These are phyloP conservation scores for Tiliacea citrago DNA, from an alignment of 2,888 invertebrate genomes.

Conservation along the genomic window DNA sequence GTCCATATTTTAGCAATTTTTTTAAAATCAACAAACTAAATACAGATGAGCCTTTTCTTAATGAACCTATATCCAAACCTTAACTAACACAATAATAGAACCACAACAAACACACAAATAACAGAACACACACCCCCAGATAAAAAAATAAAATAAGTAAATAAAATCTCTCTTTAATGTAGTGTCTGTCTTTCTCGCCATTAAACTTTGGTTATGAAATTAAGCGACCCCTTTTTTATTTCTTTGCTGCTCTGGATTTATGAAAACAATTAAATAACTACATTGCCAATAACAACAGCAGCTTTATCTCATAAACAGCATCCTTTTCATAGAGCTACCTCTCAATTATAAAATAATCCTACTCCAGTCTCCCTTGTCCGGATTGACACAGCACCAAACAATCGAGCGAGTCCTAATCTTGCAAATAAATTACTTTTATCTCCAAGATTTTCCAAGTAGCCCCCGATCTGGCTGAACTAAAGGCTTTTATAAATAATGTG, in stretches of 20 bases:
- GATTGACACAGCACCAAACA: conserved; percentile 42
- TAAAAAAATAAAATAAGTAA: no score
- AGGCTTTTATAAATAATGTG: conserved; percentile 61
- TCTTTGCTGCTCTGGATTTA: background rate
- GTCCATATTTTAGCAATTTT: no score
- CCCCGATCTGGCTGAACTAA: conserved; percentile 47
- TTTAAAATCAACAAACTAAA: background rate
- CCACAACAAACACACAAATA: no score
- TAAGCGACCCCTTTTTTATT: background rate
- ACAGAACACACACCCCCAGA: no score
- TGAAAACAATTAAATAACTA: background rate
- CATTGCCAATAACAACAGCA: background rate
- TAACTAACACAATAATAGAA: no score
- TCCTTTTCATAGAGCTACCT: background rate
- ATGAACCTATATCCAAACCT: background rate
- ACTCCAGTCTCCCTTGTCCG: background rate
- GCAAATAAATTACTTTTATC: conserved; percentile 84
- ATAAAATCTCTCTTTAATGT: background rate
- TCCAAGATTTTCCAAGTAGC: conserved; percentile 52
- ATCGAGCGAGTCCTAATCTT: conserved; percentile 77
- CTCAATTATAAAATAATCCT: conserved; percentile 29
- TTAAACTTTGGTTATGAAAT: background rate
- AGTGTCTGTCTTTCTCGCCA: background rate
- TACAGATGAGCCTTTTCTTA: background rate
- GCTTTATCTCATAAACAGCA: background rate